Base-by-base conservation (phyloP, 2,888 invertebrate genomes). In the Hydropsyche betteni region DNA sequence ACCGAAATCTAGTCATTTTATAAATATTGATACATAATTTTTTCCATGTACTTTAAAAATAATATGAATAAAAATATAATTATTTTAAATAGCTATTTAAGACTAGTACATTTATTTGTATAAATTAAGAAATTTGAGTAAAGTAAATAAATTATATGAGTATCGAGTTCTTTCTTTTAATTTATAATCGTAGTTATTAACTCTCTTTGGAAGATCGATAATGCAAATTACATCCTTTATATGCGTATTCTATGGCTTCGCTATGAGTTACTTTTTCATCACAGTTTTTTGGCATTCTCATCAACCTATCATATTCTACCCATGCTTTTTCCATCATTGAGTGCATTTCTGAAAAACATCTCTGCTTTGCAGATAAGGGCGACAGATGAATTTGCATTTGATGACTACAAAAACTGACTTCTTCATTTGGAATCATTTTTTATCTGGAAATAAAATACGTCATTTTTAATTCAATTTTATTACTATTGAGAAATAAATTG, bases 221-320 rank as follows among this genome's bases (percentile, higher is more conserved):
- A 36, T 64, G 36, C 2, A 75, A 50, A 71, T 75, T 51, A 51
- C 75, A 75, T 14, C 75, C 75, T 64, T 71, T 58, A 38, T 64
- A 75, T 7, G 69, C 75, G 64, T 71, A 75, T 33, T 71, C 58
- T 34, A 75, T 50, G 61, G 55, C 33, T 58, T 75, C 75, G 14
- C 34, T 50, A 34, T 68, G 51, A 8, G 69, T 50, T 52, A 36
- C 38, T 34, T 50, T 34, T n/a, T 36, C 51, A 51, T 68, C 52
- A 24, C 38, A 51, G 52, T 64, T n/a, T 33, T 36, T 69, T 69
- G 50, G 74, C n/a, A 68, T 36, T 55, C 51, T 53, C 36, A 52
- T 61, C 14, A 71, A 16, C 70, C 61, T 75, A 12, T 70, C 71
- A 33, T 71, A 70, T 64, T 75, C 75, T n/a, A 75, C 24, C 44